Conservation (phyloP, 2,888 invertebrate species). For the Cryptus viduatorius region DNA sequence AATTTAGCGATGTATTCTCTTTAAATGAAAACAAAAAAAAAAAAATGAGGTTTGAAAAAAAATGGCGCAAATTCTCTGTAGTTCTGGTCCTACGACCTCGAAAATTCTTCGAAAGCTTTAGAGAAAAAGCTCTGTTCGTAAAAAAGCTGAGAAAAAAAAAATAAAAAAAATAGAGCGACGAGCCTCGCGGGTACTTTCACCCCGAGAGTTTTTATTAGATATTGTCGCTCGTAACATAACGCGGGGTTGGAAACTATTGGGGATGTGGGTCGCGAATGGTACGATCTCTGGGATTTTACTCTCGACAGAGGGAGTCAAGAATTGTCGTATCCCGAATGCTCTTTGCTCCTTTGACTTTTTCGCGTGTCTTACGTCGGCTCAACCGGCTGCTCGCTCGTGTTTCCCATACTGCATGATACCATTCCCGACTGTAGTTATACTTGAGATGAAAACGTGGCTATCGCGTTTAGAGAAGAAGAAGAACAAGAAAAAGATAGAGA, state of each 20-base stretch:
- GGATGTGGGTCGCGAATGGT: slow-evolving; percentile 54
- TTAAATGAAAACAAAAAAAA: no score
- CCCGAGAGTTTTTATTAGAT: slow-evolving; percentile 79
- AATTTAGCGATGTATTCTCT: no score
- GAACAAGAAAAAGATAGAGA: slow-evolving; percentile 35
- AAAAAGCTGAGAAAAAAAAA: not conserved
- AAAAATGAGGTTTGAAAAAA: no score
- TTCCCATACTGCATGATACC: slow-evolving; percentile 10
- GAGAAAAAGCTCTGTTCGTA: slow-evolving; percentile 50
- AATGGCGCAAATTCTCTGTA: not conserved
- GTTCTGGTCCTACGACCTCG: not conserved
- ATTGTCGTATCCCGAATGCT: slow-evolving; percentile 23
- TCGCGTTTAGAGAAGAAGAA: slow-evolving; percentile 5
- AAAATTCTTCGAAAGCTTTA: slow-evolving; percentile 69
- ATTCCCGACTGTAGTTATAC: slow-evolving; percentile 10
- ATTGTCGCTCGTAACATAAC: slow-evolving; percentile 78
- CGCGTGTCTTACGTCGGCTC: slow-evolving; percentile 20
- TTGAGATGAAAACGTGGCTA: slow-evolving; percentile 10
- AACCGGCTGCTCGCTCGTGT: slow-evolving; percentile 22
- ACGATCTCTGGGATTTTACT: slow-evolving; percentile 8
- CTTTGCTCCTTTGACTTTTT: slow-evolving; percentile 52
- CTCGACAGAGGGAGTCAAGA: slow-evolving; percentile 49
- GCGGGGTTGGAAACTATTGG: slow-evolving; percentile 62
- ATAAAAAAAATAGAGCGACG: slow-evolving; percentile 20
- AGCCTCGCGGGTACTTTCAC: slow-evolving; percentile 67